Evolutionary conservation across 2,888 invertebrate species (phyloP).

Genomic region (Aricia artaxerxes): DNA sequence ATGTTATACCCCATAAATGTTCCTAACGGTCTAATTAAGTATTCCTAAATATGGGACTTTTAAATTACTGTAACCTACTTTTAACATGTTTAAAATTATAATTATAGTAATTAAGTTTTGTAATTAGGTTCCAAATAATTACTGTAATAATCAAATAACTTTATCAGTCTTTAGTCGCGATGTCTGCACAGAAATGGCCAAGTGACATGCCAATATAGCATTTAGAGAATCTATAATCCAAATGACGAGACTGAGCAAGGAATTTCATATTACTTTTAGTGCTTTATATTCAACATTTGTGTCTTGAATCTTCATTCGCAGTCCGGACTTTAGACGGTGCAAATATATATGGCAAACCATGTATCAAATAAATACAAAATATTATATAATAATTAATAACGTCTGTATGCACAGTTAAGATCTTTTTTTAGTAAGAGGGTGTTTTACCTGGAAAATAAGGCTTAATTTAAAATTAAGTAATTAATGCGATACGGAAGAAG

Average conservation of each 20-base stretch:
- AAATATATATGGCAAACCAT: no score
- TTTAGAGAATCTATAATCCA: not conserved
- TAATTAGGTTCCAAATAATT: not conserved
- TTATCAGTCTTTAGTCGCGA: not conserved
- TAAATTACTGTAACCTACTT: constrained; percentile 7
- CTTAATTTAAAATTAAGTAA: no score
- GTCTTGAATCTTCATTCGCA: no score
- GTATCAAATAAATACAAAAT: no score
- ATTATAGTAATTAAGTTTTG: constrained; percentile 2
- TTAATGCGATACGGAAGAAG: no score
- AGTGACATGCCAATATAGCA: not conserved
- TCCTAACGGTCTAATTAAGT: not conserved
- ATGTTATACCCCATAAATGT: not conserved
- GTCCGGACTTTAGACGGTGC: no score
- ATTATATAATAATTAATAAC: no score
- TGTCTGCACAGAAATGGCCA: not conserved
- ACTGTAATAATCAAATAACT: not conserved
- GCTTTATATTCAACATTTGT: no score
- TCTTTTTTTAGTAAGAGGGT: no score
- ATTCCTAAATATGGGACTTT: constrained; percentile 3
- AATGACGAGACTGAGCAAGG: not conserved
- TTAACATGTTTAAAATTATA: not conserved
- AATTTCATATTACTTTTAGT: no score
- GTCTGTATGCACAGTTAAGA: no score
- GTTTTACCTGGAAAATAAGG: no score